These are phyloP conservation scores for Sphaerodactylus townsendi DNA, from an alignment of 2,113 vertebrate genomes.

Conservation along the genomic window DNA sequence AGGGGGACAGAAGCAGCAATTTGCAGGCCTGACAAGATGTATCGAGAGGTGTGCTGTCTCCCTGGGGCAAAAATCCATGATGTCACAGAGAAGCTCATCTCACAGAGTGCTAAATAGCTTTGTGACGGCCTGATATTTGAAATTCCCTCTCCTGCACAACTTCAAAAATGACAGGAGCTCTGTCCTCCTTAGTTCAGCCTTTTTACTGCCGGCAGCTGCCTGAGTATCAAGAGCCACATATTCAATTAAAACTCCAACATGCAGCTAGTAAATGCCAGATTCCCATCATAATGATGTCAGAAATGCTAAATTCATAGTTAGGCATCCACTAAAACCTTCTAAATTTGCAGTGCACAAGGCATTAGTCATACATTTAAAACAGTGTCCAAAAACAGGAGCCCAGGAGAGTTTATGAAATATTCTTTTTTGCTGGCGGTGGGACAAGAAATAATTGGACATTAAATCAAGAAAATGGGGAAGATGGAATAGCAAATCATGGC, in stretches of 20 bases:
- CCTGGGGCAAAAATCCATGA: too few species aligned
- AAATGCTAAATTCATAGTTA: slow-evolving; percentile 64
- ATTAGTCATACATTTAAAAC: slow-evolving; percentile 73
- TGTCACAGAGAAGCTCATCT: too few species aligned
- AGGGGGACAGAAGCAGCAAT: too few species aligned
- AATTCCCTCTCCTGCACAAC: background rate
- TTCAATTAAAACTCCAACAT: slow-evolving; percentile 25
- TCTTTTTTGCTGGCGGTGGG: slow-evolving; percentile 80
- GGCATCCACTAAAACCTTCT: slow-evolving; percentile 63
- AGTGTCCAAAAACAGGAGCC: slow-evolving; percentile 64
- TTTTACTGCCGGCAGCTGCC: slow-evolving; percentile 19
- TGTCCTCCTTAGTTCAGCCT: background rate
- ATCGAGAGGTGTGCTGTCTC: too few species aligned
- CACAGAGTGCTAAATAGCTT: too few species aligned
- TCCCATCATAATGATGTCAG: slow-evolving; percentile 58
- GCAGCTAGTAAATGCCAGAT: slow-evolving; percentile 42
- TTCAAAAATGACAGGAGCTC: background rate
- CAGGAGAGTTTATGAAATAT: slow-evolving; percentile 78
- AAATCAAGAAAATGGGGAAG: slow-evolving; percentile 82
- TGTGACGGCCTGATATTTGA: background rate
- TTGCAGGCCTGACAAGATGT: too few species aligned
- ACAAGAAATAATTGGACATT: slow-evolving; percentile 85
- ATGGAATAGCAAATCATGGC: slow-evolving; percentile 78
- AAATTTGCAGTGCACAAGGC: slow-evolving; percentile 59
- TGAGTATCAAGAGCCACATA: background rate